These are phyloP conservation scores for Phoeniculus purpureus DNA, from an alignment of 2,797 vertebrate genomes.

Conservation along the genomic window DNA sequence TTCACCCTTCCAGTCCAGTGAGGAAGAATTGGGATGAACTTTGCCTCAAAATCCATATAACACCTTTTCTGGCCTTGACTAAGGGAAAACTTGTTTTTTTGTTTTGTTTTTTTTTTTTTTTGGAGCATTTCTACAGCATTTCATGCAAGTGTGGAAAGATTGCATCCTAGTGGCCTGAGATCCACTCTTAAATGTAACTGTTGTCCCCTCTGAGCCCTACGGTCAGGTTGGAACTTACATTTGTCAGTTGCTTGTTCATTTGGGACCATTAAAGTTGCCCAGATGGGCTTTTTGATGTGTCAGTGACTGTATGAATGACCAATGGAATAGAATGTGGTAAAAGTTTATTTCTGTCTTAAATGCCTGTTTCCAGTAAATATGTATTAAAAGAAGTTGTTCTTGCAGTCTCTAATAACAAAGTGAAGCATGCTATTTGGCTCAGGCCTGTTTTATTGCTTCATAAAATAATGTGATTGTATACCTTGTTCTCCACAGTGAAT, in stretches of 20 bases:
- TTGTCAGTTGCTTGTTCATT: not conserved
- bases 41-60: not conserved
- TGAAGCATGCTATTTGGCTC: not conserved
- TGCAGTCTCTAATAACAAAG: not conserved
- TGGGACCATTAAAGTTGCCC: not conserved
- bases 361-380: not conserved
- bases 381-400: not conserved
- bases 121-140: not conserved
- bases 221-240: not conserved
- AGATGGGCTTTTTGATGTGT: not conserved
- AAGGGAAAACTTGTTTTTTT: not conserved
- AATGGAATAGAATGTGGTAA: not conserved
- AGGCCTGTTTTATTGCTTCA: not conserved
- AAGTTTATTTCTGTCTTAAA: not conserved
- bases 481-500: not conserved
- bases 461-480: not conserved
- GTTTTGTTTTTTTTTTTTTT: too few relatives aligned
- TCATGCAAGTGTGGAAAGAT: not conserved
- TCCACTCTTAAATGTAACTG: not conserved
- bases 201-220: not conserved
- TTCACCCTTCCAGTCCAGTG: not conserved
- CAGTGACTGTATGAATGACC: not conserved
- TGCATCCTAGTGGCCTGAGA: not conserved
- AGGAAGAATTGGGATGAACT: not conserved
- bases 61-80: not conserved